Conservation (phyloP, 2,888 invertebrate species). For the Bombyx huttoni region DNA sequence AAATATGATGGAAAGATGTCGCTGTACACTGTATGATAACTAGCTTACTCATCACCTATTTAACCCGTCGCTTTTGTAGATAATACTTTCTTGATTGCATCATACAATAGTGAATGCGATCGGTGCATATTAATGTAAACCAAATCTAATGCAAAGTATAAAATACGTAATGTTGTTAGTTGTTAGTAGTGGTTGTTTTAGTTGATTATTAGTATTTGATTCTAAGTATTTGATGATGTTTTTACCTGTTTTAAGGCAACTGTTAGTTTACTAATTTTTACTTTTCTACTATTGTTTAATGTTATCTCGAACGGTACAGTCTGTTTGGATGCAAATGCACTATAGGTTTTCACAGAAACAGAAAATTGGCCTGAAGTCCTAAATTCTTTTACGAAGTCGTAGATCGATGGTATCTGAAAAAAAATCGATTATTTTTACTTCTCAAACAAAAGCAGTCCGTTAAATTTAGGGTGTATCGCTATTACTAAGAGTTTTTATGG, state of each 20-base stretch:
- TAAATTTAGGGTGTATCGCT: too few species aligned
- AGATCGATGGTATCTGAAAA: constrained; percentile 32
- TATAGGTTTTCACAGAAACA: constrained; percentile 39
- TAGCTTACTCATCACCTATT: too few species aligned
- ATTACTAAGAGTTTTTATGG: too few species aligned
- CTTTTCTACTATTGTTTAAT: constrained; percentile 37
- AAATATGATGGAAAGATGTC: too few species aligned
- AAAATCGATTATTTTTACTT: neutral
- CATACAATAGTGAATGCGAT: too few species aligned
- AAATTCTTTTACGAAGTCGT: constrained; percentile 34
- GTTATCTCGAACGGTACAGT: constrained; percentile 37
- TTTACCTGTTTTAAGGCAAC: constrained; percentile 41
- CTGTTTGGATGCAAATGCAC: constrained; percentile 41
- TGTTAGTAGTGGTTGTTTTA: neutral
- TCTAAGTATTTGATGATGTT: too few species aligned
- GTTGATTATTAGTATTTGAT: neutral
- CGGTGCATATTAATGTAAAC: too few species aligned
- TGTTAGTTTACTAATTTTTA: constrained; percentile 34
- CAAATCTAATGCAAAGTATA: too few species aligned
- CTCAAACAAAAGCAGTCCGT: neutral
- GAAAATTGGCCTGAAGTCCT: constrained; percentile 26
- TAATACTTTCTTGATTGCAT: too few species aligned
- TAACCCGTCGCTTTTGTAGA: too few species aligned
- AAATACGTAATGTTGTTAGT: neutral
- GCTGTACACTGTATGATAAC: too few species aligned